Evolutionary conservation across 2,888 invertebrate species (phyloP), one percentile per base, ranked within the genome.

Genomic region (Anodontia alba): DNA sequence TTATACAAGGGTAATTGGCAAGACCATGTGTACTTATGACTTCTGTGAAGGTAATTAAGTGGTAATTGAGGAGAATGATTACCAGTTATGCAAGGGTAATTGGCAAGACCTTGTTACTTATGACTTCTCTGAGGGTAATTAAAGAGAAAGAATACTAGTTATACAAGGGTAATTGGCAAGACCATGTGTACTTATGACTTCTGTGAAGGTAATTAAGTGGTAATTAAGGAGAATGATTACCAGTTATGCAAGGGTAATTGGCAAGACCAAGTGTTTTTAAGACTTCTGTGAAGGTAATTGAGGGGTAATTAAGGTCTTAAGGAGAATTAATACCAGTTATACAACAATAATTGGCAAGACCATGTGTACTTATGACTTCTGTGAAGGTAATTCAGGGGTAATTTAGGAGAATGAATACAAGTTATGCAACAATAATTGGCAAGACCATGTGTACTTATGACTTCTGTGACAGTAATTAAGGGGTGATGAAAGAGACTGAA

Each of bases 161-260:
- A 94, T 96, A 3, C 98, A 75, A 98, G 98, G 0, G 96, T 98
- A 62, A 96, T 96, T 74, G 99, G 99, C 54, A 98, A 97, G 94
- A 99, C 99, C 0, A 97, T 99, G 97, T 99, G 99, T 95, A 98
- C 99, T 20, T 97, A 98, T 93, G 99, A 99, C 94, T 99, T 99
- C 94, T 99, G 99, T 95, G 99, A 99, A 93, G 94, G 94, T 94
- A 79, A 62, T 17, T 26, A 38, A 12, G 38, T 5, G 38, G 38
- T 5, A 12, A 38, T 38, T 5, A 38, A 5, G 12, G 5, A 8
- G 5, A 8, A 8, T 38, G 12, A 8, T 8, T 38, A 12, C 12
- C 5, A 8, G 12, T 38, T 38, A 38, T 38, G 12, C 38, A 38
- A 38, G 5, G 38, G 38, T 8, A 38, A 38, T 38, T 74, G 99